A percentile compares a stretch with the other conserved stretches of the same genome.
These are phyloP conservation scores for Sinocyclocheilus anshuiensis DNA, from an alignment of 2,113 vertebrate species.

Conservation along the genomic window DNA sequence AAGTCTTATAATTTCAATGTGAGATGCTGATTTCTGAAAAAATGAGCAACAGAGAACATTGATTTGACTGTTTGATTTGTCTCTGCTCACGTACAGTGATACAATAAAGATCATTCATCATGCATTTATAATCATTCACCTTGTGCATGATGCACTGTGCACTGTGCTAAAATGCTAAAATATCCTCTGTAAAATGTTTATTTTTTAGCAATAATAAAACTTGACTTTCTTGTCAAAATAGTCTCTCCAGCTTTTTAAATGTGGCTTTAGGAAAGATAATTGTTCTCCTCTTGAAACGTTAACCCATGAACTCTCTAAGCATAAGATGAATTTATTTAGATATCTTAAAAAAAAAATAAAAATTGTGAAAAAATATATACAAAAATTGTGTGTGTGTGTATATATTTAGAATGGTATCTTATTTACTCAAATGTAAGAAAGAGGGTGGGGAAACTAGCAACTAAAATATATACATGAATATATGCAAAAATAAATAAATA, in stretches of 20 bases:
- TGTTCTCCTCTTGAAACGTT: not conserved
- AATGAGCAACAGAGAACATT: not conserved
- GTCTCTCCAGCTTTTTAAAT: not conserved
- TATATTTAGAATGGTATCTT: too few relatives aligned
- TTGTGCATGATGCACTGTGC: not conserved
- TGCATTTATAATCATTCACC: not conserved
- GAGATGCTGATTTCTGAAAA: not conserved
- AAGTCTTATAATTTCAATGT: not conserved
- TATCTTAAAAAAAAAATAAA: not conserved
- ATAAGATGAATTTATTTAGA: not conserved
- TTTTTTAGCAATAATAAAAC: not conserved
- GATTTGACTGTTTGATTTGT: not conserved
- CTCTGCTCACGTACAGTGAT: not conserved
- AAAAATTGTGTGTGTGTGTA: too few relatives aligned
- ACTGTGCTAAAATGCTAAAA: not conserved
- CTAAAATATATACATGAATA: too few relatives aligned
- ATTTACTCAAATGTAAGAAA: too few relatives aligned
- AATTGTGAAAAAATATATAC: too few relatives aligned
- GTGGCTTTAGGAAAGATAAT: not conserved
- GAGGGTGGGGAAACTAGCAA: too few relatives aligned
- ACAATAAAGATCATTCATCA: not conserved
- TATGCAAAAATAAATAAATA: too few relatives aligned
- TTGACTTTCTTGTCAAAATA: not conserved
- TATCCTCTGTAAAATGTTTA: not conserved
- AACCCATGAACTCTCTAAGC: not conserved